These are phyloP conservation scores for Spatulosminthurus flaviceps DNA, from an alignment of 2,888 invertebrate genomes.

Conservation along the genomic window DNA sequence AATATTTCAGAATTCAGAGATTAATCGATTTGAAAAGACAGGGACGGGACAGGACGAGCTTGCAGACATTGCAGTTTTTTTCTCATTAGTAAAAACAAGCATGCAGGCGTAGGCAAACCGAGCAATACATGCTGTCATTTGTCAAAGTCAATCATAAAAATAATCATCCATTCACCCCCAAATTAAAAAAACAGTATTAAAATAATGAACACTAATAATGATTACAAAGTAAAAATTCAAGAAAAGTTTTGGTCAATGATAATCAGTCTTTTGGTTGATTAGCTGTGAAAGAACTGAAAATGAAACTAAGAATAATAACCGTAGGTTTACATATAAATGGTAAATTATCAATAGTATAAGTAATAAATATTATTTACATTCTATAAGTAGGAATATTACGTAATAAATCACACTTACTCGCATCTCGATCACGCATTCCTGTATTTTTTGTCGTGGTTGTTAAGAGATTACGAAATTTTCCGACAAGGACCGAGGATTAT, in stretches of 20 bases:
- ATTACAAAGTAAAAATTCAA: too few relatives aligned
- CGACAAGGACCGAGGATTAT: slow-evolving; percentile 31
- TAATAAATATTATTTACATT: not conserved
- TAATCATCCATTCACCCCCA: not conserved
- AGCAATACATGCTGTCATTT: not conserved
- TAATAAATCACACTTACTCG: slow-evolving; percentile 59
- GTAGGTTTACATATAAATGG: not conserved
- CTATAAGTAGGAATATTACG: not conserved
- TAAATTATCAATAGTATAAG: not conserved
- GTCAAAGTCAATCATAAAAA: not conserved
- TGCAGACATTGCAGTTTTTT: not conserved
- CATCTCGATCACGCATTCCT: slow-evolving; percentile 63
- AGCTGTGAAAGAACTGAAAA: not conserved
- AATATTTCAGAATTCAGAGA: too few relatives aligned
- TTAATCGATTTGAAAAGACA: not conserved
- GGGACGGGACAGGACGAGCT: slow-evolving; percentile 30
- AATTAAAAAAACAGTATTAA: not conserved
- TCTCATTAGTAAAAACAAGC: not conserved
- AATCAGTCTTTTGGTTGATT: not conserved
- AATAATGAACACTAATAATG: not conserved
- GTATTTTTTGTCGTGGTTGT: slow-evolving; percentile 26
- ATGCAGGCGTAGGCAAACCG: not conserved
- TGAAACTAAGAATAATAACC: not conserved
- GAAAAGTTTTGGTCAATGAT: not conserved
- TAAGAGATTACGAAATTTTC: slow-evolving; percentile 23